Conservation (phyloP, 2,888 invertebrate species). For the Melangyna quadrimaculata region DNA sequence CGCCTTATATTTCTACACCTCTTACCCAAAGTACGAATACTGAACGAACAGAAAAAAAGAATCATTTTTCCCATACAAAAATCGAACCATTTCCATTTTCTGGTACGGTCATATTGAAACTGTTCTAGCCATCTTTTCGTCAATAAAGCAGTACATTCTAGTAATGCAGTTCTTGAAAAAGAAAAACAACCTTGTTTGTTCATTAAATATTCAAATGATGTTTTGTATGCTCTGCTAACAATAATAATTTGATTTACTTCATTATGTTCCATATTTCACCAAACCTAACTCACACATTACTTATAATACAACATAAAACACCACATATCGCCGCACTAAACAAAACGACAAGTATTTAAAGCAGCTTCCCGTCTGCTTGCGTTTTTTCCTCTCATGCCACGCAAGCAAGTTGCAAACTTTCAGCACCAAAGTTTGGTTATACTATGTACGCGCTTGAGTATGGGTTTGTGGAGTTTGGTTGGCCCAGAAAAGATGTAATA, state of each 20-base stretch:
- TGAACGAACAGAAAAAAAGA: too few species aligned
- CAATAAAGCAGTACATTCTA: too few species aligned
- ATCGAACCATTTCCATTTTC: too few species aligned
- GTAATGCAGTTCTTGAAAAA: background rate
- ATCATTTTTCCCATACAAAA: too few species aligned
- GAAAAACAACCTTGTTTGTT: background rate
- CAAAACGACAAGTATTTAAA: slow-evolving; percentile 26
- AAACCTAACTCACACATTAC: background rate
- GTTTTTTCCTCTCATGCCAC: background rate
- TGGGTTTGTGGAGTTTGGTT: too few species aligned
- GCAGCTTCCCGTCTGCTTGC: slow-evolving; percentile 38
- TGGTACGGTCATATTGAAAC: too few species aligned
- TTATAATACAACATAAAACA: background rate
- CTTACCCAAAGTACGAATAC: too few species aligned
- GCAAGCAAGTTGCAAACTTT: slow-evolving; percentile 35
- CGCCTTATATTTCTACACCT: too few species aligned
- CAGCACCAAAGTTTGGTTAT: slow-evolving; percentile 40
- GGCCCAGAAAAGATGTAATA: slow-evolving; percentile 56
- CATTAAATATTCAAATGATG: background rate
- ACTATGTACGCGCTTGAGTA: slow-evolving; percentile 26
- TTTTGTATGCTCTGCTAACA: background rate
- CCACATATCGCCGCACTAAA: slow-evolving; percentile 5
- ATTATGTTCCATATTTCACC: slow-evolving; percentile 42
- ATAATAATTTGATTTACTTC: slow-evolving; percentile 46
- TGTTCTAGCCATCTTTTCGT: too few species aligned